Conservation (phyloP, 2,888 invertebrate genomes). For the Hyppa rectilinea region DNA sequence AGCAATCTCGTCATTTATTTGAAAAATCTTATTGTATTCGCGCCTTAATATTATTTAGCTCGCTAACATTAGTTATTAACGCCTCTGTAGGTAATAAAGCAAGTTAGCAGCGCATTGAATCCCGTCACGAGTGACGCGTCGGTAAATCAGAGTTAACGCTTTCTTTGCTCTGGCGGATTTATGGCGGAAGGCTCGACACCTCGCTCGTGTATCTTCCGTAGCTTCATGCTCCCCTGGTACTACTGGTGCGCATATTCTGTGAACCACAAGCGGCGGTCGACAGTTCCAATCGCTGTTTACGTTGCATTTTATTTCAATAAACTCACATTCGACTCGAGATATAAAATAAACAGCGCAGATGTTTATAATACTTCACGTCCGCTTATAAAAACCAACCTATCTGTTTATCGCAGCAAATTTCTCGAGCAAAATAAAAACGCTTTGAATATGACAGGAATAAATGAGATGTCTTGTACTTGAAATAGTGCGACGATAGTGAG, state of each 20-base stretch:
- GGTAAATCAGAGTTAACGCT: conserved; percentile 87
- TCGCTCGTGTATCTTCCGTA: conserved; percentile 76
- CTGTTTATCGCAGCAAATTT: conserved; percentile 74
- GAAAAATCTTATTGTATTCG: conserved; percentile 58
- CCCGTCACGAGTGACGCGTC: conserved; percentile 77
- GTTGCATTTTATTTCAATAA: conserved; percentile 71
- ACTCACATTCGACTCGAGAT: conserved; percentile 64
- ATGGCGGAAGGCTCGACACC: conserved; percentile 78
- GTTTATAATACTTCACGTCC: conserved; percentile 73
- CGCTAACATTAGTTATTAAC: conserved; percentile 57
- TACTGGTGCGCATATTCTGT: conserved; percentile 68
- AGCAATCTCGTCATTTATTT: conserved; percentile 68
- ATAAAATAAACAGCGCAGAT: conserved; percentile 71
- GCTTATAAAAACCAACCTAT: conserved; percentile 73
- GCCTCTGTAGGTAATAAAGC: conserved; percentile 60
- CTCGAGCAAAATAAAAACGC: conserved; percentile 75
- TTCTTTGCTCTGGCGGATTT: conserved; percentile 83
- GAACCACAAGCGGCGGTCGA: conserved; percentile 57
- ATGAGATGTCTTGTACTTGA: conserved; percentile 85
- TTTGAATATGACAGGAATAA: conserved; percentile 85
- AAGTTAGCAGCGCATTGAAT: conserved; percentile 64
- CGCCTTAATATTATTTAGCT: conserved; percentile 33
- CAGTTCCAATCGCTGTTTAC: conserved; percentile 62
- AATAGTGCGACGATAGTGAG: conserved; percentile 83
- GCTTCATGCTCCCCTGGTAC: conserved; percentile 77